Conservation (phyloP, 2,113 vertebrate genomes). For the Progne subis region DNA sequence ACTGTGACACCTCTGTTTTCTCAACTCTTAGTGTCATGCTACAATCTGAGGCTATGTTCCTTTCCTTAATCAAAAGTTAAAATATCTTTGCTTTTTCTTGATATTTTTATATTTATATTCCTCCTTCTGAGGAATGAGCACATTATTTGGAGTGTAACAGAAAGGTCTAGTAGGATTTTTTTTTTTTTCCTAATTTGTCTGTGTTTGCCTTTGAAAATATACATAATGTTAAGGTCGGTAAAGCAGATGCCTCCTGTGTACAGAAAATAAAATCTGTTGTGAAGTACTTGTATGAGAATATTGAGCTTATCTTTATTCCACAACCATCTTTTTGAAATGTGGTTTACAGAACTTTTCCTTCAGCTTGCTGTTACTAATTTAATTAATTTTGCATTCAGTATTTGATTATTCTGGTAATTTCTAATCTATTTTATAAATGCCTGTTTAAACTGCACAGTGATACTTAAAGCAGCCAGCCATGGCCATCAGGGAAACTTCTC, state of each 20-base stretch:
- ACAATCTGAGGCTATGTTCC: neutral
- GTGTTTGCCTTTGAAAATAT: slow-evolving; percentile 14
- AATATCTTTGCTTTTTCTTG: neutral
- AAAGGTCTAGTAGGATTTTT: neutral
- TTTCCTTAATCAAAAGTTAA: neutral
- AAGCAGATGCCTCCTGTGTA: neutral
- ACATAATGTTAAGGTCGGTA: neutral
- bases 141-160: neutral
- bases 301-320: neutral
- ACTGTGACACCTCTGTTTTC: neutral
- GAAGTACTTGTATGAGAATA: neutral
- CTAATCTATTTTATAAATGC: neutral
- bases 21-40: neutral
- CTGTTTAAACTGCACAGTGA: neutral
- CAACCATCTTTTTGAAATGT: neutral
- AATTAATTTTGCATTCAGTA: neutral
- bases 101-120: slow-evolving; percentile 8
- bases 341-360: neutral
- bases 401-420: neutral
- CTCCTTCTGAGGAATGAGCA: neutral
- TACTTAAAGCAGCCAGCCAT: neutral
- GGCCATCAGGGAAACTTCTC: neutral
- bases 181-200: neutral
- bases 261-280: slow-evolving; percentile 48
- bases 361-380: neutral